Conservation (phyloP, 2,888 invertebrate genomes). For the Drosophila subsilvestris region DNA sequence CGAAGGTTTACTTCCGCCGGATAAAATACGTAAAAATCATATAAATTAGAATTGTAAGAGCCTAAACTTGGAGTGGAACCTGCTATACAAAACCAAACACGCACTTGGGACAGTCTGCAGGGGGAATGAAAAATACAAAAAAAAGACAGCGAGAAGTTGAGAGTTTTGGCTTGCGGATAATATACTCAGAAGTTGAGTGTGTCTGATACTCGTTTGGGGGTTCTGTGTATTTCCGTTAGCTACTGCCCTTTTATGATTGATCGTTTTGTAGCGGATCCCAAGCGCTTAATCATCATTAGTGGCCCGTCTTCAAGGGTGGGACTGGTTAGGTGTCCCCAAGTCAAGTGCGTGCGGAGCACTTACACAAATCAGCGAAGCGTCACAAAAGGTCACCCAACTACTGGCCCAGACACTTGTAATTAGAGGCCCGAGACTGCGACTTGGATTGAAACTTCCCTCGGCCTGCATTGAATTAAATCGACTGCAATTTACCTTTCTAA, state of each 20-base stretch:
- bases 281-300: conserved; percentile 35
- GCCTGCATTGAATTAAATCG: conserved; percentile 49
- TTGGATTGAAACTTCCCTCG: conserved; percentile 17
- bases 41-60: conserved; percentile 60
- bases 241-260: conserved; percentile 47
- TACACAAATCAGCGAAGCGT: conserved; percentile 40
- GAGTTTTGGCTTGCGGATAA: not conserved
- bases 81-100: conserved; percentile 4
- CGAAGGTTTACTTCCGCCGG: conserved; percentile 80
- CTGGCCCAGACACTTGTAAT: conserved; percentile 31
- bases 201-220: not conserved
- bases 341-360: conserved; percentile 18
- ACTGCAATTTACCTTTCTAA: conserved; percentile 54
- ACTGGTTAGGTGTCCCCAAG: not conserved
- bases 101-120: not conserved
- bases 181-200: not conserved
- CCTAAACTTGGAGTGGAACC: conserved; percentile 20
- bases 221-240: conserved; percentile 46
- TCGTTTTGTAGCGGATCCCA: conserved; percentile 21
- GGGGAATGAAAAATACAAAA: no score
- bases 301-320: not conserved
- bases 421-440: conserved; percentile 20
- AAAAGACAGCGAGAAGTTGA: no score
- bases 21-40: conserved; percentile 76
- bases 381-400: conserved; percentile 33